Percentiles rank a stretch among this genome's conserved stretches.
Conservation (phyloP, 2,888 invertebrate species). For the Drosophila atripex region DNA sequence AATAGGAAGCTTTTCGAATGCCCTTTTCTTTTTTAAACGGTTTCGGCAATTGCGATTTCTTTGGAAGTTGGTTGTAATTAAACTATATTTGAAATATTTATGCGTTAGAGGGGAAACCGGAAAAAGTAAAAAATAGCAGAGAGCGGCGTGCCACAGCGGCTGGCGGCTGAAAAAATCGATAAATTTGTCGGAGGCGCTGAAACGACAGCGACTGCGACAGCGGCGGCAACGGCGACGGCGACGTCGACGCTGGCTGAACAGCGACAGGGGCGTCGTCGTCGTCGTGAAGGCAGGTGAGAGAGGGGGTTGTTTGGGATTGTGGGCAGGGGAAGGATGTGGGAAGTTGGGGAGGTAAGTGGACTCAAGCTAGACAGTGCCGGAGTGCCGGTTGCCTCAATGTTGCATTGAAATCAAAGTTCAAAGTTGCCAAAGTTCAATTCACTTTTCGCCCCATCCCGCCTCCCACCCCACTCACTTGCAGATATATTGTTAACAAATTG, state of each 20-base stretch:
- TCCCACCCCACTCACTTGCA: conserved; percentile 11
- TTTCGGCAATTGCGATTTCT: conserved; percentile 22
- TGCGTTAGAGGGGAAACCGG: conserved; percentile 14
- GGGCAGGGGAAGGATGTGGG: neutral
- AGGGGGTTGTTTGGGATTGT: conserved; percentile 26
- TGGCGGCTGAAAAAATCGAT: conserved; percentile 68
- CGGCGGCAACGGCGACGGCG: conserved; percentile 49
- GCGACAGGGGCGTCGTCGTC: conserved; percentile 40
- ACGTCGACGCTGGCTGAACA: conserved; percentile 32
- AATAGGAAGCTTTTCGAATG: conserved; percentile 31
- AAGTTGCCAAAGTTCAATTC: conserved; percentile 61
- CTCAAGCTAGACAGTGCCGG: conserved; percentile 55
- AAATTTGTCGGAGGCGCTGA: conserved; percentile 61
- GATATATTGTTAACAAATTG: conserved; percentile 40
- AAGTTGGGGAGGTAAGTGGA: neutral
- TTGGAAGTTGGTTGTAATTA: conserved; percentile 11
- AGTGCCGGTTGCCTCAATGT: conserved; percentile 44
- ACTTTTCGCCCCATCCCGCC: conserved; percentile 24
- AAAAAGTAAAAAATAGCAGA: conserved; percentile 11
- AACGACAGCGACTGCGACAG: conserved; percentile 35
- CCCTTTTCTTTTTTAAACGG: neutral
- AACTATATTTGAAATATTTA: conserved; percentile 27
- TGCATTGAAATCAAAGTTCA: conserved; percentile 57
- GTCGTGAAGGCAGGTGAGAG: conserved; percentile 5
- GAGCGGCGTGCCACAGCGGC: conserved; percentile 15